phyloP scores from a whole-genome alignment of 2,888 invertebrate genomes.

The Drosophila prolongata region DNA sequence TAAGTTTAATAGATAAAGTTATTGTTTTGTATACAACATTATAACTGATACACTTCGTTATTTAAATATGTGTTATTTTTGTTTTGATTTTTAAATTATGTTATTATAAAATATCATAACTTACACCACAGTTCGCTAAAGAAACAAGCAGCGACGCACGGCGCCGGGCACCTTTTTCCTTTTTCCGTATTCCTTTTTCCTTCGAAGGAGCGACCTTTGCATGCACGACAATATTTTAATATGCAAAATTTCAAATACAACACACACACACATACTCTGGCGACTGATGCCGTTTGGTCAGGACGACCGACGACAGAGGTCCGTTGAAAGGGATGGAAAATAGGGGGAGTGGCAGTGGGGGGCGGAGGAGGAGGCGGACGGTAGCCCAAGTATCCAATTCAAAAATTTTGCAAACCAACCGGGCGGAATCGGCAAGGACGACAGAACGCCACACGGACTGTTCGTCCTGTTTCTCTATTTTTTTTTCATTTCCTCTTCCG shows the following conservation, averaged over 20 bases:
- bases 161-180: slow-evolving; percentile 57
- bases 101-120: background rate
- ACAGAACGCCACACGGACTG: slow-evolving; percentile 13
- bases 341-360: slow-evolving; percentile 1
- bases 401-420: slow-evolving; percentile 76
- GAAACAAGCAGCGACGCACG: slow-evolving; percentile 35
- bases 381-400: slow-evolving; percentile 77
- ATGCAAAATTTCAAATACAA: slow-evolving; percentile 79
- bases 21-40: too few species aligned
- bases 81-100: too few species aligned
- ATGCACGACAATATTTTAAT: slow-evolving; percentile 79
- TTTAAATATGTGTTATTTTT: too few species aligned
- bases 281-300: slow-evolving; percentile 62
- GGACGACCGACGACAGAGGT: slow-evolving; percentile 11
- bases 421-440: slow-evolving; percentile 69
- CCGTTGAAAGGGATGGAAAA: slow-evolving; percentile 15
- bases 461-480: slow-evolving; percentile 33
- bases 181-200: slow-evolving; percentile 29
- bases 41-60: too few species aligned
- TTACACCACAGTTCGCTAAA: slow-evolving; percentile 5
- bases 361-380: slow-evolving; percentile 8
- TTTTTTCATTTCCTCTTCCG: slow-evolving; percentile 79
- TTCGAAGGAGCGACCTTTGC: slow-evolving; percentile 71
- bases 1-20: too few species aligned
- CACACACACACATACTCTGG: slow-evolving; percentile 34